A percentile compares a stretch with the other conserved stretches of the same genome.
Conservation (phyloP, 2,797 vertebrate species). For the Lindbergichthys nudifrons region DNA sequence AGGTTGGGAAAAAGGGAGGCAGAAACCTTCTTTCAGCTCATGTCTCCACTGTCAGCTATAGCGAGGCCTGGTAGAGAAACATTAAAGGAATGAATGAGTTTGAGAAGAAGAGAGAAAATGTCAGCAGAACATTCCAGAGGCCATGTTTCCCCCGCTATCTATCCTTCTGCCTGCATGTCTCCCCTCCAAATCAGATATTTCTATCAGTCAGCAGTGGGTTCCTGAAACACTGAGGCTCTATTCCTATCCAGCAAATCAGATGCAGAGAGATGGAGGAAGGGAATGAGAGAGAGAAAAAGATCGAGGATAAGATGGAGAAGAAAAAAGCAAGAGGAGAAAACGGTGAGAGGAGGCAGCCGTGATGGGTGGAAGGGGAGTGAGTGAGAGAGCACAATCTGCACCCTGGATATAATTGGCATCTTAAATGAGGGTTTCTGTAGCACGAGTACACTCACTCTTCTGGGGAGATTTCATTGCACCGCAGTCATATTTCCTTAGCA, state of each 20-base stretch:
- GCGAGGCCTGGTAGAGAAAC: conserved; percentile 29
- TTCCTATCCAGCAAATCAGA: conserved; percentile 53
- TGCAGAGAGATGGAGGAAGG: conserved; percentile 34
- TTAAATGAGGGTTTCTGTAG: conserved; percentile 47
- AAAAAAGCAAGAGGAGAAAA: conserved; percentile 15
- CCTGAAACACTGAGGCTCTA: conserved; percentile 54
- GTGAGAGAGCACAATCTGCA: conserved; percentile 36
- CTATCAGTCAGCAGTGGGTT: conserved; percentile 60
- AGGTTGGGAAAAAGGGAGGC: conserved; percentile 25
- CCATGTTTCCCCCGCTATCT: conserved; percentile 40
- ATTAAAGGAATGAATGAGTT: conserved; percentile 28
- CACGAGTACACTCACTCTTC: conserved; percentile 21
- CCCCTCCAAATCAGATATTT: conserved; percentile 66
- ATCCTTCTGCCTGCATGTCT: conserved; percentile 44
- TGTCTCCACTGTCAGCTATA: conserved; percentile 39
- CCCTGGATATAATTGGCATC: conserved; percentile 56
- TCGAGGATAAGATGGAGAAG: background rate
- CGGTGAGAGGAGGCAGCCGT: conserved; percentile 38
- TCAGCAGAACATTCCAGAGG: conserved; percentile 53
- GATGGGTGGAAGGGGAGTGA: conserved; percentile 25
- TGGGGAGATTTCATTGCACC: conserved; percentile 36
- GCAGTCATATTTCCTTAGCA: conserved; percentile 51
- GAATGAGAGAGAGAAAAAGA: conserved; percentile 13
- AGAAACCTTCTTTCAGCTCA: conserved; percentile 42
- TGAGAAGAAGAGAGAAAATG: conserved; percentile 28